Conservation (phyloP, 2,113 vertebrate species). For the Xiphophorus couchianus region DNA sequence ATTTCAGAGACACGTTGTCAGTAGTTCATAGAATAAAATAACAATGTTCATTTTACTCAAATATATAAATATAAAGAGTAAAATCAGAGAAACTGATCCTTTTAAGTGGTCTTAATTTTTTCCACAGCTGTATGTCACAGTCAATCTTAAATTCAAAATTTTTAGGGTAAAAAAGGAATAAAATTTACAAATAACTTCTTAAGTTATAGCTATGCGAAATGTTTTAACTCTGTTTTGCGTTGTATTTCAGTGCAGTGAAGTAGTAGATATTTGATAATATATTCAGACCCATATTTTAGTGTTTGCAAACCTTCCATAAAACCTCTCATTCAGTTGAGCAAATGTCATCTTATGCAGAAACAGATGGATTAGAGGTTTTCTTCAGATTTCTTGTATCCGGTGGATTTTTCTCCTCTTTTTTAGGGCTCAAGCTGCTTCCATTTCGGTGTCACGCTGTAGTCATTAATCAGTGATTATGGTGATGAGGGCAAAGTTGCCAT, state of each 20-base stretch:
- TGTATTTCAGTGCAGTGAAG: not conserved
- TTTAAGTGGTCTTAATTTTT: too few relatives aligned
- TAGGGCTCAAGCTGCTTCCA: conserved; percentile 6
- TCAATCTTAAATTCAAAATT: too few relatives aligned
- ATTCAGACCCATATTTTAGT: not conserved
- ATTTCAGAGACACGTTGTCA: too few relatives aligned
- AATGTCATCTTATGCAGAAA: not conserved
- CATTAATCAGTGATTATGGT: conserved; percentile 23
- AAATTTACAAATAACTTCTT: too few relatives aligned
- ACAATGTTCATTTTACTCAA: too few relatives aligned
- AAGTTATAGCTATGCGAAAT: too few relatives aligned
- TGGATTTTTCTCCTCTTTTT: not conserved
- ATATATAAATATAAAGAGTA: too few relatives aligned
- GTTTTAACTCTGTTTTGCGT: not conserved
- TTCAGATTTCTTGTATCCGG: conserved; percentile 3
- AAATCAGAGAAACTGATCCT: too few relatives aligned
- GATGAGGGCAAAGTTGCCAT: conserved; percentile 22
- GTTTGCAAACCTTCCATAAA: not conserved
- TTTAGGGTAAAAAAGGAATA: too few relatives aligned
- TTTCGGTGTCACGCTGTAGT: not conserved
- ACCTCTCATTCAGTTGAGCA: not conserved
- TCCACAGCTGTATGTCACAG: too few relatives aligned
- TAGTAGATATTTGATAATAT: not conserved
- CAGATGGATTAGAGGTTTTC: conserved; percentile 6
- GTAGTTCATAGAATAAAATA: too few relatives aligned